phyloP scores from a whole-genome alignment of 2,797 vertebrate genomes.

The Ambastaia sidthimunki region DNA sequence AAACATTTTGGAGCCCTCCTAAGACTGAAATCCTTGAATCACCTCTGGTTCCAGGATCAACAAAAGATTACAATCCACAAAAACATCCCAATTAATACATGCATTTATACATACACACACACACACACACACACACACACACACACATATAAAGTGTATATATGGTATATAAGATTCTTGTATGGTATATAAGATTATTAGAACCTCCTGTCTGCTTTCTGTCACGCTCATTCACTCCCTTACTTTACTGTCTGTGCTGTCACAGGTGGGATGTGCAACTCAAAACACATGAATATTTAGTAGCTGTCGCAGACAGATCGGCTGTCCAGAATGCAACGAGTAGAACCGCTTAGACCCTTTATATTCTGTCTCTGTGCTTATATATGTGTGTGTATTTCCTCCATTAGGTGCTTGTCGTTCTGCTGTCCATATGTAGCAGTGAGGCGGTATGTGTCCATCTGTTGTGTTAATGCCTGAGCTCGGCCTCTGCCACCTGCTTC shows the following conservation, averaged over 20 bases:
- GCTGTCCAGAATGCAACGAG: slow-evolving; percentile 43
- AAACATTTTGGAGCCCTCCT: too few species aligned
- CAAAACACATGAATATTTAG: slow-evolving; percentile 2
- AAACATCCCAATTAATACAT: too few species aligned
- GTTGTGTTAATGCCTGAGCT: slow-evolving; percentile 76
- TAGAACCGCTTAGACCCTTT: slow-evolving; percentile 7
- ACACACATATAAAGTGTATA: too few species aligned
- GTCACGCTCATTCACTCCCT: slow-evolving; percentile 26
- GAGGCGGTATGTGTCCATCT: slow-evolving; percentile 81
- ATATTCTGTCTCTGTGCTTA: slow-evolving; percentile 13
- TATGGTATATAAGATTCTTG: too few species aligned
- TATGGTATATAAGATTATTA: too few species aligned
- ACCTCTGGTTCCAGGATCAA: too few species aligned
- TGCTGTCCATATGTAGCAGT: slow-evolving; percentile 77
- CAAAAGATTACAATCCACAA: too few species aligned
- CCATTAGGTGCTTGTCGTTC: slow-evolving; percentile 73
- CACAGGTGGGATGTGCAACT: slow-evolving; percentile 20
- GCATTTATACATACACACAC: too few species aligned
- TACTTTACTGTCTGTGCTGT: neutral
- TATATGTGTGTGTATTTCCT: slow-evolving; percentile 47
- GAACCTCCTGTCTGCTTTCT: neutral
- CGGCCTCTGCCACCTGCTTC: slow-evolving; percentile 81
- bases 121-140: too few species aligned
- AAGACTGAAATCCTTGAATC: too few species aligned
- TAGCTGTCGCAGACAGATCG: too few species aligned